A percentile compares a stretch with the other conserved stretches of the same genome.
Conservation (phyloP, 2,113 vertebrate genomes). For the Pao palembangensis region DNA sequence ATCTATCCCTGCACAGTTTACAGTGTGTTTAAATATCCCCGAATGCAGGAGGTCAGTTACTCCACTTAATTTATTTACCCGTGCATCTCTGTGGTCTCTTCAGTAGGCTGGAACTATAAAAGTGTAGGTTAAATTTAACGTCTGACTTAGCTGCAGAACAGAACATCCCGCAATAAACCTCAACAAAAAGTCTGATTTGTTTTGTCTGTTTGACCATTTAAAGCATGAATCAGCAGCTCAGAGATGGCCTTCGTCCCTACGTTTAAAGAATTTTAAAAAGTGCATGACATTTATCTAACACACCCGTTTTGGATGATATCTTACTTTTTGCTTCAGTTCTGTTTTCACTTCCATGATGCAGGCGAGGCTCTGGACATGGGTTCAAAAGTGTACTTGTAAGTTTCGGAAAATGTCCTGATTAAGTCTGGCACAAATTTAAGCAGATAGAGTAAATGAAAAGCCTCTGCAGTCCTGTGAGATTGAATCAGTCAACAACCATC, state of each 20-base stretch:
- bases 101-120: conserved; percentile 7
- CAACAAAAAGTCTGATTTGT: background rate
- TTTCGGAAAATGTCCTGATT: too few species aligned
- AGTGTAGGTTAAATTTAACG: background rate
- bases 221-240: background rate
- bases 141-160: conserved; percentile 35
- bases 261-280: background rate
- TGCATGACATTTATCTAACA: background rate
- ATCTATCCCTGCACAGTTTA: conserved; percentile 23
- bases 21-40: conserved; percentile 2
- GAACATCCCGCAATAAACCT: too few species aligned
- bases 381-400: too few species aligned
- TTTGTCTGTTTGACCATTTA: background rate
- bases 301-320: background rate
- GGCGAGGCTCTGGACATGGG: background rate
- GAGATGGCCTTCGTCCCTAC: background rate
- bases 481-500: too few species aligned
- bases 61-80: background rate
- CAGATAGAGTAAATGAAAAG: too few species aligned
- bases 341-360: background rate
- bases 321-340: background rate
- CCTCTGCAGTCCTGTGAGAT: too few species aligned
- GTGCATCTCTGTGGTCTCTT: conserved; percentile 19
- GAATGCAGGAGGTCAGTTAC: conserved; percentile 11
- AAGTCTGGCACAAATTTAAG: too few species aligned